Conservation (phyloP, 92 coral and sea anemone genomes). For the Actinernus sp. region DNA sequence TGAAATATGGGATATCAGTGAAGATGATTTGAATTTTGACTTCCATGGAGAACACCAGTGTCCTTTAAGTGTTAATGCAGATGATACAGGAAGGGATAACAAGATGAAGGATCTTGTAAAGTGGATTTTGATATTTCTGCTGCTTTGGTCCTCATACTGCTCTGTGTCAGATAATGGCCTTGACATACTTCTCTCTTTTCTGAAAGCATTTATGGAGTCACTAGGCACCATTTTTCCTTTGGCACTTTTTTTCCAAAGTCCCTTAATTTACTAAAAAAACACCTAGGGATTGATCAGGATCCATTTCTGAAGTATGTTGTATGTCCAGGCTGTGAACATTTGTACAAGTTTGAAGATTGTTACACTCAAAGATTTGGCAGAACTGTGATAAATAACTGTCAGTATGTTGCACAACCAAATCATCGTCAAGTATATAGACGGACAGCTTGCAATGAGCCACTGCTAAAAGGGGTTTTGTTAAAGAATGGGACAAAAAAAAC, state of each 20-base stretch:
- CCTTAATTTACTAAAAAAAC: constrained; percentile 36
- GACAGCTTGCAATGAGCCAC: constrained; percentile 41
- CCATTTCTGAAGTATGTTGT: constrained; percentile 65
- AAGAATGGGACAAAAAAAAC: constrained; percentile 42
- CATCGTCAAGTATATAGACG: constrained; percentile 68
- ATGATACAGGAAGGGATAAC: constrained; percentile 17
- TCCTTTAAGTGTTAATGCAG: too few relatives aligned
- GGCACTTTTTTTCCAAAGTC: constrained; percentile 47
- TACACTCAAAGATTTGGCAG: constrained; percentile 5
- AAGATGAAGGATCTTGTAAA: constrained; percentile 9
- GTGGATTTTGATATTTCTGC: constrained; percentile 63
- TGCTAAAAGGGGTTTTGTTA: constrained; percentile 51
- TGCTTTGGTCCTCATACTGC: constrained; percentile 78
- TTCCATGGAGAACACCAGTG: constrained; percentile 15
- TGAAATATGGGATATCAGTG: constrained; percentile 41
- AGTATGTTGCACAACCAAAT: constrained; percentile 37
- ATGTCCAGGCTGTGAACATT: constrained; percentile 54
- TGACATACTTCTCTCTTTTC: constrained; percentile 48
- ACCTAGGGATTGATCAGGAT: constrained; percentile 66
- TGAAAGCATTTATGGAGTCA: constrained; percentile 36
- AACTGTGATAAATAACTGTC: constrained; percentile 33
- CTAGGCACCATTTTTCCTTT: constrained; percentile 42
- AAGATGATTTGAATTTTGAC: constrained; percentile 50
- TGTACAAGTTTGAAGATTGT: constrained; percentile 73
- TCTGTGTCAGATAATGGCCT: constrained; percentile 75